phyloP scores from a whole-genome alignment of 2,797 vertebrate species.

The Gymnocypris eckloni region DNA sequence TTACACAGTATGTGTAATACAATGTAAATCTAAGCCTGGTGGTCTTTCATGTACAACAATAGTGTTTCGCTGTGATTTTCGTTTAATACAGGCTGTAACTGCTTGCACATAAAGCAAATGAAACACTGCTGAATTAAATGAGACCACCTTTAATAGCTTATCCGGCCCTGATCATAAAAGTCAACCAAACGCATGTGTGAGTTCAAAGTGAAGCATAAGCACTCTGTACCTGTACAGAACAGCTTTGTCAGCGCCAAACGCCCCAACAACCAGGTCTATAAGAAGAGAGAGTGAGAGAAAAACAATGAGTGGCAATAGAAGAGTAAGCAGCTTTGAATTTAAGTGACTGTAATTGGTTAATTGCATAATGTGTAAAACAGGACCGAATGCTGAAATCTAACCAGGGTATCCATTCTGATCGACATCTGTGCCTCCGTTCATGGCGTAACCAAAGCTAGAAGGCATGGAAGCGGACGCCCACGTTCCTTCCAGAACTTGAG shows the following conservation, averaged over 20 bases:
- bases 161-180: conserved; percentile 37
- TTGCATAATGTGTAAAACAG: not conserved
- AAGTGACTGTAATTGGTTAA: not conserved
- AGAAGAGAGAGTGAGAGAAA: not conserved
- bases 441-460: conserved; percentile 93
- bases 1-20: not conserved
- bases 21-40: conserved; percentile 4
- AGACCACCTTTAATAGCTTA: conserved; percentile 45
- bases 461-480: conserved; percentile 92
- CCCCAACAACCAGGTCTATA: conserved; percentile 85
- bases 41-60: not conserved
- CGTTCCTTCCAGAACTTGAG: conserved; percentile 88
- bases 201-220: conserved; percentile 33
- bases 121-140: conserved; percentile 43
- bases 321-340: not conserved
- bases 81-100: conserved; percentile 29
- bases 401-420: conserved; percentile 97
- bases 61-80: conserved; percentile 10
- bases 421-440: conserved; percentile 92
- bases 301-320: not conserved
- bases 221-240: conserved; percentile 81
- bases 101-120: conserved; percentile 49
- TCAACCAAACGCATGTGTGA: conserved; percentile 47
- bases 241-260: conserved; percentile 86
- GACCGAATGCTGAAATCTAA: conserved; percentile 60